Evolutionary conservation across 2,888 invertebrate genomes (phyloP), one percentile per base, ranked within the genome.

Genomic region (Xestoiulus laeticollis): DNA sequence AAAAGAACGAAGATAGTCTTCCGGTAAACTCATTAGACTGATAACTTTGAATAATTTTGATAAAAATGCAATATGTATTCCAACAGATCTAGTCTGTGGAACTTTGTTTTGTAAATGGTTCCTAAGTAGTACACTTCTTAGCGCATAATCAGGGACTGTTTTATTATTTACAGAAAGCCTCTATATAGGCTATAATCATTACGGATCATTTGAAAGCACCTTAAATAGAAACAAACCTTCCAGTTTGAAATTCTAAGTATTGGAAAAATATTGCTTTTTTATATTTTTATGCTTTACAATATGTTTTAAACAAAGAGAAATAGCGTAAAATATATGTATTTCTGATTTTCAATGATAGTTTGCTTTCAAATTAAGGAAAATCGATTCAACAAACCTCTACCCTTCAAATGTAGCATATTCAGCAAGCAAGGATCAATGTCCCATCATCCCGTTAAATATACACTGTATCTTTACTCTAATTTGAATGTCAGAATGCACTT

Each of bases 401-500:
- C 30, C 30, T 78, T 78, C 30, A 78, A 78, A 30, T 38, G 8
- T 78, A 12, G 30, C 30, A 30, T 30, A 78, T 78, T 3, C 12
- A 78, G 12, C 22, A 16, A 30, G 14, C 6, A 12, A 26, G 78
- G 78, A 78, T 30, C 78, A 78, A 78, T 14, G 78, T 26, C 16
- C 78, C 78, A 78, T 78, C 78, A 26, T 78, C 78, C 78, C 30
- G 26, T 26, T 78, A 78, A 78, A 59, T n/a, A n/a, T n/a, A 59
- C 5, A 59, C 43, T 30, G 14, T 8, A 78, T 10, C 78, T 14
- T 8, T 68, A 8, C 10, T 14, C 78, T 78, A 78, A 78, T 78
- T 78, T 78, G 30, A 78, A 78, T 78, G 78, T 16, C 78, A 78
- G 14, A 78, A 78, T 78, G 78, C 78, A 78, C 78, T 78, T 78